A percentile compares a stretch with the other conserved stretches of the same genome.
phyloP scores from a whole-genome alignment of 2,113 vertebrate genomes.

The Neomonachus schauinslandi region DNA sequence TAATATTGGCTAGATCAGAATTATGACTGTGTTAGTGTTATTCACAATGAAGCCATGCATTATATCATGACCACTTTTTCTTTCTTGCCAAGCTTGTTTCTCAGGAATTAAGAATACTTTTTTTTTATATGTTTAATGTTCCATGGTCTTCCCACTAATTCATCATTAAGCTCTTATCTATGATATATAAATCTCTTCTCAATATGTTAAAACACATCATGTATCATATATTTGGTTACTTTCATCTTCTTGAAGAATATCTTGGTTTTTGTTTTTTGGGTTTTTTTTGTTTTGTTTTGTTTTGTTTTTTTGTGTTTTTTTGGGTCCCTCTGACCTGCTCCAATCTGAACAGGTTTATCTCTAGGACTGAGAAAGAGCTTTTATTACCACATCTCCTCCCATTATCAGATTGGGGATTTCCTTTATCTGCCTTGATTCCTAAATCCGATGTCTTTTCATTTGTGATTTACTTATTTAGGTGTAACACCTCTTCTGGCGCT shows the following conservation, averaged over 20 bases:
- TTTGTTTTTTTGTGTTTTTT: neutral
- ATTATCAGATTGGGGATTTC: neutral
- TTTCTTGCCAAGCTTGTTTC: slow-evolving; percentile 4
- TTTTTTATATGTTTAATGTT: neutral
- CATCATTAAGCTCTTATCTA: neutral
- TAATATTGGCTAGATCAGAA: neutral
- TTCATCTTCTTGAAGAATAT: neutral
- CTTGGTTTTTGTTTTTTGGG: neutral
- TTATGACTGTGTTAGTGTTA: neutral
- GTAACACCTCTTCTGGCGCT: neutral
- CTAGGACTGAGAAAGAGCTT: neutral
- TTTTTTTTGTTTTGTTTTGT: neutral
- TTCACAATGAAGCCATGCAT: neutral
- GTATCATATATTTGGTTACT: neutral
- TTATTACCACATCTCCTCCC: neutral
- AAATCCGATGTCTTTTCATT: neutral
- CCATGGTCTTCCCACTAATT: neutral
- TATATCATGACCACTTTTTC: neutral
- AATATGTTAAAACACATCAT: neutral
- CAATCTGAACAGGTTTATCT: neutral
- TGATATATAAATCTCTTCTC: neutral
- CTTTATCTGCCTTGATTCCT: neutral
- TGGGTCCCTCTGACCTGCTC: neutral
- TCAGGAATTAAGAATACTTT: neutral
- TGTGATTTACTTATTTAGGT: neutral